Percentiles rank a stretch among this genome's conserved stretches.
Evolutionary conservation across 2,113 vertebrate genomes (phyloP).

Genomic region (Fulmarus glacialis): DNA sequence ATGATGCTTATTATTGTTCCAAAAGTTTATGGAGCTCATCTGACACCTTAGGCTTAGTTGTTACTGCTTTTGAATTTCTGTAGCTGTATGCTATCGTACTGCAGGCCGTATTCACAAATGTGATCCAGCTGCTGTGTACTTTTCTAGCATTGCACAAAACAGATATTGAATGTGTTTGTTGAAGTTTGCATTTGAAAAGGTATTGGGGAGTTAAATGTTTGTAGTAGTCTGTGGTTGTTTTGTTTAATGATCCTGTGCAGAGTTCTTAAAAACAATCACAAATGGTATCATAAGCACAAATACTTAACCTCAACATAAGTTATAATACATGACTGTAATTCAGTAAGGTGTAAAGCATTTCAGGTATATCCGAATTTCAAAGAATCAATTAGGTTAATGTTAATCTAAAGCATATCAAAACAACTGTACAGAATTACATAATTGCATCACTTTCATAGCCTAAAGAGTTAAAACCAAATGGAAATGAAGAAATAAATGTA

Average conservation of each 20-base stretch:
- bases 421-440: neutral
- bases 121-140: neutral
- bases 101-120: neutral
- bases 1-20: neutral
- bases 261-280: neutral
- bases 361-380: neutral
- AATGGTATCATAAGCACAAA: neutral
- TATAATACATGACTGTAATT: neutral
- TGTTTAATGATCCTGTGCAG: neutral
- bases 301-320: neutral
- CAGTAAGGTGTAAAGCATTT: neutral
- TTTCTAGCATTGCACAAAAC: neutral
- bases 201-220: neutral
- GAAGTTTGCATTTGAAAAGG: neutral
- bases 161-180: neutral
- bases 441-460: neutral
- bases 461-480: neutral
- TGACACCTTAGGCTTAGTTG: neutral
- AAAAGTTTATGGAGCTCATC: neutral
- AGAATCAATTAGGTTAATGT: neutral
- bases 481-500: neutral
- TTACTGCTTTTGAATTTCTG: neutral
- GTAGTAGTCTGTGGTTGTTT: neutral
- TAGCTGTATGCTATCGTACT: fast-evolving
- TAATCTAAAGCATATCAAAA: neutral